Evolutionary conservation across 2,888 invertebrate species (phyloP), one percentile per base, ranked within the genome.

Genomic region (Microdon myrmicae): DNA sequence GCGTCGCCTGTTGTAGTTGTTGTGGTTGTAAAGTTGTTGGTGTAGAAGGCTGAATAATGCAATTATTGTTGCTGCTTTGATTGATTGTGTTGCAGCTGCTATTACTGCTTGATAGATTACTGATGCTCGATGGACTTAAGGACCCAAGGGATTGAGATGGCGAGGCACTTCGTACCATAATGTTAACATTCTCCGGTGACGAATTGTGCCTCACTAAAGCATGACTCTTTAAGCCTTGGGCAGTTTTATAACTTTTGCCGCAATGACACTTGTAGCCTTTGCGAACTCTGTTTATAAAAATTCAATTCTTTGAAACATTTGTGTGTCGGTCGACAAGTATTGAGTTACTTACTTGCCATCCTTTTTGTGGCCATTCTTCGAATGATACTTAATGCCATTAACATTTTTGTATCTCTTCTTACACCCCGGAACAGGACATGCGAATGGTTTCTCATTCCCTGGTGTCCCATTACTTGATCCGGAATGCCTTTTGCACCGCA

Each of bases 381-480:
- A 90, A 80, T 93, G 92, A 79, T 93, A 92, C 75, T 92, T 92
- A 73, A 92, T 91, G 49, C 92, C 92, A 79, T 92, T 92, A 51
- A 91, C 87, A 77, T 92, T 93, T 79, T 92, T 92, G 81, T 93
- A 93, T 28, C 90, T 84, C 75, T 93, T 93, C 79, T 90, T 89
- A 81, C 92, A 93, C 34, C 92, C 92, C 38, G 90, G 90, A 56
- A 92, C 89, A 1, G 91, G 90, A 76, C 93, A 93, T 4, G 88
- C 89, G 80, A 90, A 92, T 1, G 91, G 91, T 77, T 90, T 92
- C 75, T 90, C 90, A 68, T 77, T 80, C 64, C 81, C 82, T 43
- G 81, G 76, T 69, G 74, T 76, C 60, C 79, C 79, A 72, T 79
- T 84, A 80, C 54, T 83, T 66, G 78, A 74, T 68, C 79, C 80